Percentiles rank a stretch among this genome's conserved stretches.
phyloP scores from a whole-genome alignment of 2,113 vertebrate genomes.

The Pelusios castaneus region DNA sequence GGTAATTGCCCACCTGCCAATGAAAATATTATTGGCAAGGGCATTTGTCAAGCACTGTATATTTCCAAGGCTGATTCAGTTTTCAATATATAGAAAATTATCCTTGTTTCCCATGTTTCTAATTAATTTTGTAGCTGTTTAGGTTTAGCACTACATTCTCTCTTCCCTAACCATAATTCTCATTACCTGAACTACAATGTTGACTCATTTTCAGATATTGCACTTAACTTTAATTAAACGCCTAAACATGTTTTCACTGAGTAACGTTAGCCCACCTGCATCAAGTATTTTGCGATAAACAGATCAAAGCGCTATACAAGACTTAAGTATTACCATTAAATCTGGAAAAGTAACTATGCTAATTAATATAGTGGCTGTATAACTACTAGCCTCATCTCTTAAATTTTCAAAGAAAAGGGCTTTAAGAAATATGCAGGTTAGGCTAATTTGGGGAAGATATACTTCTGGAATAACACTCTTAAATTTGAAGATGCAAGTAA shows the following conservation, averaged over 20 bases:
- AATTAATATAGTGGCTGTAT: background rate
- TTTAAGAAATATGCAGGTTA: background rate
- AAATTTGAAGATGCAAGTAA: background rate
- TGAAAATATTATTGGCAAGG: background rate
- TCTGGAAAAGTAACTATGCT: rapidly evolving
- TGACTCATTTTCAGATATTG: background rate
- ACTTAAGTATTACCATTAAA: background rate
- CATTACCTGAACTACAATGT: background rate
- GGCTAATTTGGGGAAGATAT: background rate
- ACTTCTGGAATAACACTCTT: background rate
- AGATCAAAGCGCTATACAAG: background rate
- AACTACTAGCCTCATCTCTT: background rate
- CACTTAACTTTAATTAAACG: background rate
- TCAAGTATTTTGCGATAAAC: rapidly evolving
- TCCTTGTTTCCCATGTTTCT: background rate
- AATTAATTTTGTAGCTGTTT: background rate
- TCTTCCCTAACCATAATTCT: background rate
- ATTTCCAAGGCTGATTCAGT: background rate
- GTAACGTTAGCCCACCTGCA: background rate
- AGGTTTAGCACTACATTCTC: background rate
- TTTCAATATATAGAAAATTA: conserved; percentile 5
- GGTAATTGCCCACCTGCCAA: background rate
- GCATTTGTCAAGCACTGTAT: background rate
- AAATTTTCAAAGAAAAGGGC: background rate
- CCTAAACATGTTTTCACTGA: background rate